A percentile compares a stretch with the other conserved stretches of the same genome.
phyloP scores from a whole-genome alignment of 2,113 vertebrate species.

The Rhinopithecus roxellana region DNA sequence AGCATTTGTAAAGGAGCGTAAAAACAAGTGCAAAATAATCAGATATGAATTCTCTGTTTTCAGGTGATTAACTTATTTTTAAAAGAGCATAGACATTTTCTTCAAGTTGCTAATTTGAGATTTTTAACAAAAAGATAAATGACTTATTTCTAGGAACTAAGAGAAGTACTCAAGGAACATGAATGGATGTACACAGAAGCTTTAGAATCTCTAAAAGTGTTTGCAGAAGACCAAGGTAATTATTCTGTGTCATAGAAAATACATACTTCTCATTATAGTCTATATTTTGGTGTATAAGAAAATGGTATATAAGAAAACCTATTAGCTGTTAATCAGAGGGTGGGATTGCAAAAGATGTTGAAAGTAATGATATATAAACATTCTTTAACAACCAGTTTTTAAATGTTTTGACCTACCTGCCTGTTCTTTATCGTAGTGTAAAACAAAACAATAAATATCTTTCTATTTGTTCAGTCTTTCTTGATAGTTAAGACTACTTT shows the following conservation, averaged over 20 bases:
- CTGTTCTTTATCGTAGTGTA: not conserved
- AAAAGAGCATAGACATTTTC: slow-evolving; percentile 1
- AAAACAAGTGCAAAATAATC: not conserved
- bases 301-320: not conserved
- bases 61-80: not conserved
- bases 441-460: not conserved
- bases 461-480: not conserved
- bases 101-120: slow-evolving; percentile 34
- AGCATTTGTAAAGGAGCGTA: slow-evolving; percentile 34
- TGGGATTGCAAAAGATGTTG: not conserved
- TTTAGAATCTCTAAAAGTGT: slow-evolving; percentile 89
- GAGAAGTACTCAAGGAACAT: slow-evolving; percentile 92
- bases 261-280: not conserved
- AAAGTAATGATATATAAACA: not conserved
- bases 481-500: not conserved
- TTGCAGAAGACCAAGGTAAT: slow-evolving; percentile 89
- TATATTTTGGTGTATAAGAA: slow-evolving; percentile 22
- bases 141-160: slow-evolving; percentile 88
- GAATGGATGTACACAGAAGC: slow-evolving; percentile 93
- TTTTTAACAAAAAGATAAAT: slow-evolving; percentile 52
- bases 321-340: not conserved
- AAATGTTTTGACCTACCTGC: not conserved
- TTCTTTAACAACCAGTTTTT: not conserved
- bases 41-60: slow-evolving; percentile 1
- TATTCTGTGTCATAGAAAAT: not conserved